These are phyloP conservation scores for Capitulum mitella DNA, from an alignment of 2,888 invertebrate genomes.

Conservation along the genomic window DNA sequence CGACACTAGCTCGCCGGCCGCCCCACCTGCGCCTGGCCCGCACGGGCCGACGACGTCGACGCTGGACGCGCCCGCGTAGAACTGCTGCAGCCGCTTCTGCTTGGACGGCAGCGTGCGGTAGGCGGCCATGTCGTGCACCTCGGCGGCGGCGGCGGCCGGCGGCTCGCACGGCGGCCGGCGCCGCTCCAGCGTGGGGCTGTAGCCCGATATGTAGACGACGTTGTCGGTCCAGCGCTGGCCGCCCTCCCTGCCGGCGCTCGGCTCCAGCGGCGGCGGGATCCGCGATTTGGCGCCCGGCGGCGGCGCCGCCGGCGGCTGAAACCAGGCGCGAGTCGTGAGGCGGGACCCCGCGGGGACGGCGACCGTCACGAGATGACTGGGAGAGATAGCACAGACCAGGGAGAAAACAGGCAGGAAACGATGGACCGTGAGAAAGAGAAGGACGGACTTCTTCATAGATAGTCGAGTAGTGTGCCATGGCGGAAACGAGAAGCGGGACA, in stretches of 20 bases:
- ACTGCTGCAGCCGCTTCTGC: conserved; percentile 37
- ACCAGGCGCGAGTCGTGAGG: background rate
- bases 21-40: background rate
- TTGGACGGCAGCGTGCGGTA: conserved; percentile 42
- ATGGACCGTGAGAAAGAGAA: no score
- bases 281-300: background rate
- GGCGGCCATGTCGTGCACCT: conserved; percentile 35
- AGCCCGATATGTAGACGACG: conserved; percentile 37
- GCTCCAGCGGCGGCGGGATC: conserved; percentile 9
- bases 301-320: background rate
- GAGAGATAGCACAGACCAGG: background rate
- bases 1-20: no score
- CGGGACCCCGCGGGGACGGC: background rate
- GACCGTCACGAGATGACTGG: background rate
- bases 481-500: no score
- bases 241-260: conserved; percentile 46
- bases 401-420: background rate
- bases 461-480: no score
- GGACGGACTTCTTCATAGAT: no score
- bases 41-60: background rate
- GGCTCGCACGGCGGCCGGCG: conserved; percentile 42
- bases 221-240: conserved; percentile 47
- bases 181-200: conserved; percentile 41
- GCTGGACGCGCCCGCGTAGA: conserved; percentile 25
- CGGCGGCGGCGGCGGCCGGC: conserved; percentile 41